A percentile compares a stretch with the other conserved stretches of the same genome.
These are phyloP conservation scores for Benitochromis conjunctus DNA, from an alignment of 2,113 vertebrate species.

Conservation along the genomic window DNA sequence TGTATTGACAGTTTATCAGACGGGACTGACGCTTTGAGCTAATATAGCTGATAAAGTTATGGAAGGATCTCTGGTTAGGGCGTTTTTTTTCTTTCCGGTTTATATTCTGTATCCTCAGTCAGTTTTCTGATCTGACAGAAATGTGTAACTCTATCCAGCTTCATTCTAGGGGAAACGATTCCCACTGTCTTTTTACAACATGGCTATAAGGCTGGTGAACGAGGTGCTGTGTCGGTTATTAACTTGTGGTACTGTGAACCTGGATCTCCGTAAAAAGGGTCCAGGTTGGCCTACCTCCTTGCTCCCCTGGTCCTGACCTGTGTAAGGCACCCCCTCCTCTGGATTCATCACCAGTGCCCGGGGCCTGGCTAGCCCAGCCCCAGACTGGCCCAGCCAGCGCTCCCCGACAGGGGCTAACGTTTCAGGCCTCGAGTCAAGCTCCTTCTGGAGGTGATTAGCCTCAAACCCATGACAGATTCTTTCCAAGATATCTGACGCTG, in stretches of 20 bases:
- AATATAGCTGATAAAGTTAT: constrained; percentile 63
- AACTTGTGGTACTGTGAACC: constrained; percentile 58
- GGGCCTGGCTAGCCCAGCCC: constrained; percentile 79
- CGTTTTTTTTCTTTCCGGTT: constrained; percentile 54
- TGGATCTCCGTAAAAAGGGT: constrained; percentile 61
- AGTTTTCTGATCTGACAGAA: not conserved
- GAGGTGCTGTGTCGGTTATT: not conserved
- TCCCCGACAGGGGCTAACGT: constrained; percentile 97
- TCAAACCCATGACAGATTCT: constrained; percentile 99
- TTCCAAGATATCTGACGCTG: constrained; percentile 99
- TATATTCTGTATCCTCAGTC: not conserved
- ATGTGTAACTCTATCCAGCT: constrained; percentile 72
- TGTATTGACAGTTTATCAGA: constrained; percentile 10
- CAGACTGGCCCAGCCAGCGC: constrained; percentile 77
- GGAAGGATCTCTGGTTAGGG: constrained; percentile 66
- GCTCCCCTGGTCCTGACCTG: constrained; percentile 87
- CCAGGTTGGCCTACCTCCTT: constrained; percentile 80
- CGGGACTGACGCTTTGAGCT: constrained; percentile 26
- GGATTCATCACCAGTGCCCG: constrained; percentile 78
- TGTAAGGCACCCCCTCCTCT: constrained; percentile 84
- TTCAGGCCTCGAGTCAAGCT: constrained; percentile 96
- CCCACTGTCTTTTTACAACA: constrained; percentile 18
- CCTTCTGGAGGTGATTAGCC: constrained; percentile 99
- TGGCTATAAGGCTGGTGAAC: not conserved
- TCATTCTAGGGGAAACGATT: not conserved